Conservation (phyloP, 2,797 vertebrate species). For the Arrhamphus sclerolepis region DNA sequence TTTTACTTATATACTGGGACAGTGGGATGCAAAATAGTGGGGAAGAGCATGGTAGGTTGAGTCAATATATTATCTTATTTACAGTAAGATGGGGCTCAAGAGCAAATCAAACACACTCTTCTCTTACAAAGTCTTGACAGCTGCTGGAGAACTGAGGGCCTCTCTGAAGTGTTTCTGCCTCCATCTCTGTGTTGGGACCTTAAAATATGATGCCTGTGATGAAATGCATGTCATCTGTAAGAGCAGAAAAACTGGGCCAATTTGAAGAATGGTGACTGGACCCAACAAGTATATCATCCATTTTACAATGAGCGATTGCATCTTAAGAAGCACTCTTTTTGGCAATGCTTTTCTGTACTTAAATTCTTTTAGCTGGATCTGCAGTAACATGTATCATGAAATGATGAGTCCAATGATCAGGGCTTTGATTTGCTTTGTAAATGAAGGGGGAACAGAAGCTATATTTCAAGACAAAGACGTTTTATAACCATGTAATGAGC, state of each 20-base stretch:
- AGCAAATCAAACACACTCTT: conserved; percentile 52
- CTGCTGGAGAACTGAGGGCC: conserved; percentile 56
- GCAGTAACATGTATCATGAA: conserved; percentile 47
- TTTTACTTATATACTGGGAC: background rate
- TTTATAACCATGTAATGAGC: background rate
- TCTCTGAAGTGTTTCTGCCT: conserved; percentile 52
- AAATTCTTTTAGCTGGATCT: conserved; percentile 43
- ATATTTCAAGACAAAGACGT: background rate
- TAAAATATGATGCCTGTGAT: conserved; percentile 62
- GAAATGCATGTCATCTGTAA: conserved; percentile 64
- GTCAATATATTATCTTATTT: no score
- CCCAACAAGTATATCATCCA: conserved; percentile 59
- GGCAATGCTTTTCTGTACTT: conserved; percentile 50
- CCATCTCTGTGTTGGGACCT: conserved; percentile 61
- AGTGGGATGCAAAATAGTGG: background rate
- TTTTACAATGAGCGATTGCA: conserved; percentile 58
- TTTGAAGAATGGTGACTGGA: conserved; percentile 66
- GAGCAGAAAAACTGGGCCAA: conserved; percentile 66
- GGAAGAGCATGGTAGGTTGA: no score
- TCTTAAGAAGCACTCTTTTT: conserved; percentile 51
- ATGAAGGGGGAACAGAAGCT: background rate
- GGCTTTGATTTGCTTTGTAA: background rate
- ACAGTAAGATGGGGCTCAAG: conserved; percentile 46
- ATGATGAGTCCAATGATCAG: conserved; percentile 37
- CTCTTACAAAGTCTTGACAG: conserved; percentile 52